Evolutionary conservation across 2,113 vertebrate species (phyloP).

Genomic region (Melozone crissalis): DNA sequence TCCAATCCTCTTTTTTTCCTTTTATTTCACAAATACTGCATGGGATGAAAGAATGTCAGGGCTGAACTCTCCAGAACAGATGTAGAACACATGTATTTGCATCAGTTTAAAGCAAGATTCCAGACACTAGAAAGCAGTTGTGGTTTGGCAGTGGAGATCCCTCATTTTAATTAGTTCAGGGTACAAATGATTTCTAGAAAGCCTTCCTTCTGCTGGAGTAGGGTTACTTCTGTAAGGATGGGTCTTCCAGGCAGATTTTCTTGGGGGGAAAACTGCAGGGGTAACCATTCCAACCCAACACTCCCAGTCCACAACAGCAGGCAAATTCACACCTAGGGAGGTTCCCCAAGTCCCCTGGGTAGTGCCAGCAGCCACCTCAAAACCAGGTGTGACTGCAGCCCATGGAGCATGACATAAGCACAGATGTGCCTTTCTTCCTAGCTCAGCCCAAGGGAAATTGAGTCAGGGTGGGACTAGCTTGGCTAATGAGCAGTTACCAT

Average conservation of each 20-base stretch:
- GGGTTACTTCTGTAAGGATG: background rate
- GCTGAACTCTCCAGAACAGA: slow-evolving; percentile 60
- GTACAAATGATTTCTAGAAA: slow-evolving; percentile 51
- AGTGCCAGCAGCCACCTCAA: background rate
- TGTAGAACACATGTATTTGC: slow-evolving; percentile 72
- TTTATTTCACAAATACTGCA: slow-evolving; percentile 71
- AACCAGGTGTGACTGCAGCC: background rate
- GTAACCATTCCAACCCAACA: background rate
- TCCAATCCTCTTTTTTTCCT: slow-evolving; percentile 32
- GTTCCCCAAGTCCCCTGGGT: fast-evolving
- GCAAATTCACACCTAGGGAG: fast-evolving
- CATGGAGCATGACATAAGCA: no score
- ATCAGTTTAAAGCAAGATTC: slow-evolving; percentile 62
- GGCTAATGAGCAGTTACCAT: fast-evolving
- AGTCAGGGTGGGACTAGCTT: background rate
- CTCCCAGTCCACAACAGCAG: fast-evolving
- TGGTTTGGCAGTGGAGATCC: slow-evolving; percentile 54
- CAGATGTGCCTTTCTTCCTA: background rate
- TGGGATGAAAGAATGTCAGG: slow-evolving; percentile 67
- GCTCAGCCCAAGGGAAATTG: background rate
- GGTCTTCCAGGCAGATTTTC: background rate
- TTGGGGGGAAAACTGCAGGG: background rate
- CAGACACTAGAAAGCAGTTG: slow-evolving; percentile 55
- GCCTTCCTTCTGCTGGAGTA: background rate
- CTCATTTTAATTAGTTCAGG: slow-evolving; percentile 53